A percentile compares a stretch with the other conserved stretches of the same genome.
Evolutionary conservation across 2,888 invertebrate species (phyloP).

Genomic region (Mesorhabditis spiculigera): DNA sequence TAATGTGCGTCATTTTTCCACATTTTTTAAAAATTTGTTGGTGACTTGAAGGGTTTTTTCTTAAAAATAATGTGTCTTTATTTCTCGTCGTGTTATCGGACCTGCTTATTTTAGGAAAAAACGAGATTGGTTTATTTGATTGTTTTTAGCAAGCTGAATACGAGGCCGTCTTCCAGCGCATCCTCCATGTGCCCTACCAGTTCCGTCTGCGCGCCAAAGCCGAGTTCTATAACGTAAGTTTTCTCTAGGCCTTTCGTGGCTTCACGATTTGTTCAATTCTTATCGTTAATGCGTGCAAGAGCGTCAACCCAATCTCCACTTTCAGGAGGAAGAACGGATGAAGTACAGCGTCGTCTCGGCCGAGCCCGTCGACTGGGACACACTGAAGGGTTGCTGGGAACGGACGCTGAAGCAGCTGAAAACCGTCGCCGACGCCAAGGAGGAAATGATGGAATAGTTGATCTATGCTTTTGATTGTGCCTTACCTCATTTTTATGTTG

Average conservation of each 20-base stretch:
- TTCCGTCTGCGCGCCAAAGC: conserved; percentile 82
- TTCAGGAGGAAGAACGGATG: conserved; percentile 43
- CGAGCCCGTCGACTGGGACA: conserved; percentile 35
- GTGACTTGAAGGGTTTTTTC: background rate
- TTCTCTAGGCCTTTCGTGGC: background rate
- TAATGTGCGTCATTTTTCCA: conserved; percentile 15
- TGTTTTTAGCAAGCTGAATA: conserved; percentile 64
- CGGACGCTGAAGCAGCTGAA: too few species aligned
- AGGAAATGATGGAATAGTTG: too few species aligned
- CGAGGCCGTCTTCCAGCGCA: conserved; percentile 71
- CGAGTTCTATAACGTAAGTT: conserved; percentile 77
- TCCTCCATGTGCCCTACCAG: conserved; percentile 76
- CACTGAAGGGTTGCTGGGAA: too few species aligned
- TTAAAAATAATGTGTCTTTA: too few species aligned
- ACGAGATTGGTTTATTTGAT: too few species aligned
- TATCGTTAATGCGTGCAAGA: background rate
- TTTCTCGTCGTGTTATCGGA: too few species aligned
- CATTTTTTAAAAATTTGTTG: background rate
- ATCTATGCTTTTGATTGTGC: too few species aligned
- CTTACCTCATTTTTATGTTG: too few species aligned
- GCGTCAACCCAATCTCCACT: background rate
- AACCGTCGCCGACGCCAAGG: too few species aligned
- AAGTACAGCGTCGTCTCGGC: conserved; percentile 29
- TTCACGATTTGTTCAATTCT: background rate
- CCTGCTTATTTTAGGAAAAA: too few species aligned